Percentiles rank a stretch among this genome's conserved stretches.
These are phyloP conservation scores for Ennomos quercinarius DNA, from an alignment of 2,888 invertebrate genomes.

Conservation along the genomic window DNA sequence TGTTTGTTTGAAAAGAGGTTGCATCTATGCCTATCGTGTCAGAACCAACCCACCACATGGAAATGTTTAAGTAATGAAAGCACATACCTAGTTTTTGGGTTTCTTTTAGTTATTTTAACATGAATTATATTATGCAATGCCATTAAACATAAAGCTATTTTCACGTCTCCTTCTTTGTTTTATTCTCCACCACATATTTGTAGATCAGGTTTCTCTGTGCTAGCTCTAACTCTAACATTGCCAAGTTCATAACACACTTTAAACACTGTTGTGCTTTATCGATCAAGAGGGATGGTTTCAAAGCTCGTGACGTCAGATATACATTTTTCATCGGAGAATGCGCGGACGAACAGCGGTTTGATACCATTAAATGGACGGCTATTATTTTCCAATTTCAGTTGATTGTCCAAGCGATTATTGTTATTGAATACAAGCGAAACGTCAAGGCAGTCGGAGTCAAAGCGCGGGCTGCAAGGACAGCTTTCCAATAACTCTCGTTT, in stretches of 20 bases:
- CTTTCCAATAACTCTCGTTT: slow-evolving; percentile 15
- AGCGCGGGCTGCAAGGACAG: slow-evolving; percentile 37
- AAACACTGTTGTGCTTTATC: slow-evolving; percentile 52
- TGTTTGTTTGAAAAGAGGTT: slow-evolving; percentile 3
- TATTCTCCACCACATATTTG: neutral
- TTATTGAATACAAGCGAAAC: slow-evolving; percentile 52
- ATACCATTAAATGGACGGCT: slow-evolving; percentile 55
- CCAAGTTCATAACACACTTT: slow-evolving; percentile 54
- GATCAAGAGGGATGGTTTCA: slow-evolving; percentile 49
- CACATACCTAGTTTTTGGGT: too few species aligned
- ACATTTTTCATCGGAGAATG: slow-evolving; percentile 64
- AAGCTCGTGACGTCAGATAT: slow-evolving; percentile 63
- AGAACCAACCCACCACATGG: too few species aligned
- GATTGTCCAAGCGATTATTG: slow-evolving; percentile 53
- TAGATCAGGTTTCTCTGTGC: slow-evolving; percentile 3
- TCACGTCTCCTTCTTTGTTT: neutral
- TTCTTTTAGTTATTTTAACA: too few species aligned
- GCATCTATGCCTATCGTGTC: too few species aligned
- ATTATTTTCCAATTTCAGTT: slow-evolving; percentile 72
- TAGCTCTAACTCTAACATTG: slow-evolving; percentile 40
- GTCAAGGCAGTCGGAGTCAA: slow-evolving; percentile 48
- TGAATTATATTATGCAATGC: too few species aligned
- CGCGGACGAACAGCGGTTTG: slow-evolving; percentile 53
- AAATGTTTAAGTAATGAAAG: too few species aligned
- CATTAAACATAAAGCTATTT: neutral